These are phyloP conservation scores for Mayetiola destructor DNA, from an alignment of 2,888 invertebrate species.

Conservation along the genomic window DNA sequence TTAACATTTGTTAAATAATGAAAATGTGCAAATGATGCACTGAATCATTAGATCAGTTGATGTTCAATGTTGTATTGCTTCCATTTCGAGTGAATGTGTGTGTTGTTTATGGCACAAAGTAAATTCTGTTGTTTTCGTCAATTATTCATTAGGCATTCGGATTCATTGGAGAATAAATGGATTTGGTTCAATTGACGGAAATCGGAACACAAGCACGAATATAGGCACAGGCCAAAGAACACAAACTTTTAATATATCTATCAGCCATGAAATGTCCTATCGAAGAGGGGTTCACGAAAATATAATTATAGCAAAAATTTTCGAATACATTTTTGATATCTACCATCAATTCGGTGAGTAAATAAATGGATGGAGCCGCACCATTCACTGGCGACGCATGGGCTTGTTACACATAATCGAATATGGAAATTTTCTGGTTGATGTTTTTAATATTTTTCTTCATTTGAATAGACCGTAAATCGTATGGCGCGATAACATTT, in stretches of 20 bases:
- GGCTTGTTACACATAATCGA: too few relatives aligned
- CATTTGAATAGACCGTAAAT: too few relatives aligned
- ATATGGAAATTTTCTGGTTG: too few relatives aligned
- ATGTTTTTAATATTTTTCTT: too few relatives aligned
- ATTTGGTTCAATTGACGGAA: neutral
- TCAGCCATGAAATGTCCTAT: neutral
- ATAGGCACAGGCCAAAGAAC: neutral
- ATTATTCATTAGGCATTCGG: neutral
- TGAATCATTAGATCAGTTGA: too few relatives aligned
- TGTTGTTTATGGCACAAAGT: constrained; percentile 2
- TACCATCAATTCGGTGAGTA: too few relatives aligned
- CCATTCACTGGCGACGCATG: too few relatives aligned
- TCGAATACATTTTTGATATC: neutral
- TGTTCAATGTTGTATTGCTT: too few relatives aligned
- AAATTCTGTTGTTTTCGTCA: constrained; percentile 4
- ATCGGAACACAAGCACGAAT: neutral
- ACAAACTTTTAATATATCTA: neutral
- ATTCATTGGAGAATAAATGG: neutral
- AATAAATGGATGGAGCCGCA: too few relatives aligned
- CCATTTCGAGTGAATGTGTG: neutral
- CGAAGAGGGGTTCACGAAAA: neutral
- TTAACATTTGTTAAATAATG: too few relatives aligned
- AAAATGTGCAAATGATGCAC: too few relatives aligned
- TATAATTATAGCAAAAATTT: constrained; percentile 1
- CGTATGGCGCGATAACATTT: too few relatives aligned